These are phyloP conservation scores for Melinaea marsaeus DNA, from an alignment of 2,888 invertebrate species.

Conservation along the genomic window DNA sequence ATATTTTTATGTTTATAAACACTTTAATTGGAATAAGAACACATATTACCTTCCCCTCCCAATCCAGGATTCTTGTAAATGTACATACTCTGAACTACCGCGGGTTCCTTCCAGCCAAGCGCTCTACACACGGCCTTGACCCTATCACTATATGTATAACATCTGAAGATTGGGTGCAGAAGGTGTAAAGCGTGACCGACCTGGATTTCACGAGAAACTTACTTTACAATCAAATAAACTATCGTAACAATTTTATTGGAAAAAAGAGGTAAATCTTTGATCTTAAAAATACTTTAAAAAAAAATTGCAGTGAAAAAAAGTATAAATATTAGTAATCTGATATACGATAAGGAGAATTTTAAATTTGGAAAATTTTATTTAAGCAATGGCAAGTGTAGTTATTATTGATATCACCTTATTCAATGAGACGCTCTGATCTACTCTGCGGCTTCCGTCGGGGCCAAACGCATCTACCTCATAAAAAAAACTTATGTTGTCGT, in stretches of 20 bases:
- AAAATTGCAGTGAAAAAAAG: too few species aligned
- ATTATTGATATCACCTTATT: constrained; percentile 80
- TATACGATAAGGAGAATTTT: too few species aligned
- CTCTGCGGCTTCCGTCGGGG: constrained; percentile 83
- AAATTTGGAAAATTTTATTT: too few species aligned
- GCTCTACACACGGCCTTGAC: constrained; percentile 86
- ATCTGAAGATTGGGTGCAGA: constrained; percentile 87
- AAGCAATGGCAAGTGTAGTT: background rate
- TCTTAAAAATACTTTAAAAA: background rate
- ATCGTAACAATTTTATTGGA: too few species aligned
- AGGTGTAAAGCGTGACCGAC: constrained; percentile 94
- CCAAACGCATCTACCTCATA: constrained; percentile 91
- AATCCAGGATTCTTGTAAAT: constrained; percentile 97
- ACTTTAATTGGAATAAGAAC: too few species aligned
- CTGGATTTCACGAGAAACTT: constrained; percentile 48
- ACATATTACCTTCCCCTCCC: constrained; percentile 87
- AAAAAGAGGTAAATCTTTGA: background rate
- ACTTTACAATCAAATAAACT: background rate
- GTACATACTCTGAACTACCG: constrained; percentile 97
- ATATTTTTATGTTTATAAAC: too few species aligned
- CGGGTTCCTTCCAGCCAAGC: constrained; percentile 86
- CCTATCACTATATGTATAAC: constrained; percentile 89
- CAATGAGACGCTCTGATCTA: constrained; percentile 81
- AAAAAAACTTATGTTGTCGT: constrained; percentile 94
- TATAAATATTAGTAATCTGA: too few species aligned